These are phyloP conservation scores for Malachius bipustulatus DNA, from an alignment of 2,888 invertebrate genomes.

Conservation along the genomic window DNA sequence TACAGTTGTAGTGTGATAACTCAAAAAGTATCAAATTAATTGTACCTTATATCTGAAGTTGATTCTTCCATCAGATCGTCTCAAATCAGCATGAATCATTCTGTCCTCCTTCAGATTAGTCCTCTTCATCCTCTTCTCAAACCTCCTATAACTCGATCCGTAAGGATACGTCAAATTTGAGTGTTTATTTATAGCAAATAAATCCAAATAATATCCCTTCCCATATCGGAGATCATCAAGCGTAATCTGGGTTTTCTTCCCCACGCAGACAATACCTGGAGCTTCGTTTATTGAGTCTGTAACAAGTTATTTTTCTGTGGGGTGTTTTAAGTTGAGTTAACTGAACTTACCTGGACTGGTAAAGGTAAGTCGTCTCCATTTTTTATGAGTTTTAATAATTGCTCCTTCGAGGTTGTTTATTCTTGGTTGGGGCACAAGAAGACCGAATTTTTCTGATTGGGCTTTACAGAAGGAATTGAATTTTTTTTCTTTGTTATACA, in stretches of 20 bases:
- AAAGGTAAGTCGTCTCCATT: too few relatives aligned
- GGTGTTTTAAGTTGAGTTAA: too few relatives aligned
- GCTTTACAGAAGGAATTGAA: slow-evolving; percentile 42
- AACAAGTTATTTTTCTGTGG: too few relatives aligned
- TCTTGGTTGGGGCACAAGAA: slow-evolving; percentile 13
- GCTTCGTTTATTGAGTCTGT: too few relatives aligned
- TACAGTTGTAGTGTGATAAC: too few relatives aligned
- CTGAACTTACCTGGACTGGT: too few relatives aligned
- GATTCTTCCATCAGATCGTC: slow-evolving; percentile 41
- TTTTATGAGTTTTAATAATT: too few relatives aligned
- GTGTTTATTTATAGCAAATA: slow-evolving; percentile 41
- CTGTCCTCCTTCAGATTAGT: slow-evolving; percentile 39
- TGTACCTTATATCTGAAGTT: slow-evolving; percentile 45
- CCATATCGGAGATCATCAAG: slow-evolving; percentile 38
- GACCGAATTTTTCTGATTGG: slow-evolving; percentile 27
- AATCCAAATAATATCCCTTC: slow-evolving; percentile 41
- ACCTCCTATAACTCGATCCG: slow-evolving; percentile 34
- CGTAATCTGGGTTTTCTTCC: slow-evolving; percentile 39
- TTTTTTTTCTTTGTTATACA: slow-evolving; percentile 37
- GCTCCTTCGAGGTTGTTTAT: too few relatives aligned
- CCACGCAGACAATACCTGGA: slow-evolving; percentile 38
- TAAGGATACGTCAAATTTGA: slow-evolving; percentile 42
- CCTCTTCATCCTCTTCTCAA: slow-evolving; percentile 30
- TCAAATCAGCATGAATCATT: slow-evolving; percentile 40
- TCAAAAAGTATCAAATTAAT: too few relatives aligned